These are phyloP conservation scores for Silurus lanzhouensis DNA, from an alignment of 2,797 vertebrate genomes.

Conservation along the genomic window DNA sequence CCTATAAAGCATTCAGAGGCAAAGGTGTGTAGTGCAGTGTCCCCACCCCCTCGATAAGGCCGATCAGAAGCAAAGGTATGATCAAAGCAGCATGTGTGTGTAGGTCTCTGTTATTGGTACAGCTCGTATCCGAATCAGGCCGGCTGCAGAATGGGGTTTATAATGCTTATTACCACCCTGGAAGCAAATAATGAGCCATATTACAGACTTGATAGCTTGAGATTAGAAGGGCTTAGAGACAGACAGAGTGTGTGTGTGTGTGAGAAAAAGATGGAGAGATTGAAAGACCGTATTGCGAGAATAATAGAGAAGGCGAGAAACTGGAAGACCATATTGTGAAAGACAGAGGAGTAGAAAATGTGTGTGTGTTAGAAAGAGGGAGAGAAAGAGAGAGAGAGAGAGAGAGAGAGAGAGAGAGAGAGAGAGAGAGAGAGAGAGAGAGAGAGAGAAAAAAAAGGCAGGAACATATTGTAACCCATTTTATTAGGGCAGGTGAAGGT, in stretches of 20 bases:
- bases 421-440: background rate
- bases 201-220: constrained; percentile 75
- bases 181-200: constrained; percentile 71
- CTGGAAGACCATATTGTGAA: background rate
- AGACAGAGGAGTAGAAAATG: background rate
- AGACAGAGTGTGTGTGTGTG: constrained; percentile 49
- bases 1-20: background rate
- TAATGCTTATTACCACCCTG: constrained; percentile 69
- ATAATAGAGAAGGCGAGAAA: background rate
- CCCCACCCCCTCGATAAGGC: background rate
- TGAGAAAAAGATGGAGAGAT: background rate
- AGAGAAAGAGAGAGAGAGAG: background rate
- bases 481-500: background rate
- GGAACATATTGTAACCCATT: background rate
- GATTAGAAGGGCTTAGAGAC: constrained; percentile 72
- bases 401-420: background rate
- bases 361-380: background rate
- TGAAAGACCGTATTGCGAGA: background rate
- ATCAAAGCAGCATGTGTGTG: constrained; percentile 22
- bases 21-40: background rate
- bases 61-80: background rate
- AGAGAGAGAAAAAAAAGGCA: constrained; percentile 42
- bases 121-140: constrained; percentile 62
- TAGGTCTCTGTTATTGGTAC: constrained; percentile 14
- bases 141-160: constrained; percentile 65